phyloP scores from a whole-genome alignment of 2,888 invertebrate genomes.

The Apomyelois bistriatella region DNA sequence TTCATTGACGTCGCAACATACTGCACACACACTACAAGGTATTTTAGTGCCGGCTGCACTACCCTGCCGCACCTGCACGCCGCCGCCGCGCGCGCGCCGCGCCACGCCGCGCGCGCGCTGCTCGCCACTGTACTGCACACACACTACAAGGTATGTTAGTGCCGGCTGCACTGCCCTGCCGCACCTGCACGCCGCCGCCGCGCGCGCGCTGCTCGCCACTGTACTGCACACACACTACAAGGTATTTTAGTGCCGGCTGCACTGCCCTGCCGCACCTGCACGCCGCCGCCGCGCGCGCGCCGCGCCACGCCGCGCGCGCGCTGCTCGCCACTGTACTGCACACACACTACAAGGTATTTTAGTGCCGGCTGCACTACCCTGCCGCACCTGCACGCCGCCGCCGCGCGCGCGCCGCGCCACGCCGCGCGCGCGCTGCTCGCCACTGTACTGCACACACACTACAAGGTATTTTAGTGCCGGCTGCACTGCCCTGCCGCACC shows the following conservation, averaged over 20 bases:
- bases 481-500: conserved; percentile 27
- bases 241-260: conserved; percentile 27
- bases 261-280: conserved; percentile 23
- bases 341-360: conserved; percentile 48
- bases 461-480: conserved; percentile 31
- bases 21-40: too few species aligned
- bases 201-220: too few species aligned
- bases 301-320: conserved; percentile 1
- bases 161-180: too few species aligned
- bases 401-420: too few species aligned
- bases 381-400: background rate
- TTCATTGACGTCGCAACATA: too few species aligned
- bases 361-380: too few species aligned
- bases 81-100: too few species aligned
- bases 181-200: too few species aligned
- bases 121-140: conserved; percentile 64
- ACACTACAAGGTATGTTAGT: conserved; percentile 43
- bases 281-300: too few species aligned
- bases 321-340: conserved; percentile 66
- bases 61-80: too few species aligned
- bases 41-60: too few species aligned
- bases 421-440: conserved; percentile 49
- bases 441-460: conserved; percentile 59
- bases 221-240: conserved; percentile 55
- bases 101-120: too few species aligned